A percentile compares a stretch with the other conserved stretches of the same genome.
Evolutionary conservation across 2,888 invertebrate species (phyloP).

Genomic region (Coenonympha arcania): DNA sequence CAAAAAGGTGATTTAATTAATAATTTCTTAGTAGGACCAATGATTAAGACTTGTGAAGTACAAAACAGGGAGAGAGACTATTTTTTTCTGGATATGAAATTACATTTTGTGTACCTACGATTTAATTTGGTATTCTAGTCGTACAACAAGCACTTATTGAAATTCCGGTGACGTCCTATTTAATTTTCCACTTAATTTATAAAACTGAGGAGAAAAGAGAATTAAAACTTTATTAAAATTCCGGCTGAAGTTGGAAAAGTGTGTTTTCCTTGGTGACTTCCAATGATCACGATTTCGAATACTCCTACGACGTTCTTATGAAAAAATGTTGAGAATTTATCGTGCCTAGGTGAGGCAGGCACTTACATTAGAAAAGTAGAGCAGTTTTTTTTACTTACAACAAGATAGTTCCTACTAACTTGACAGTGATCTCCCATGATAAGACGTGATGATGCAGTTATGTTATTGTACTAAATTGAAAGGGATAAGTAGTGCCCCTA

Average conservation of each 20-base stretch:
- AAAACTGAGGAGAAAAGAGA: conserved; percentile 8
- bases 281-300: background rate
- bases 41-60: too few species aligned
- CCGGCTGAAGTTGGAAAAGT: background rate
- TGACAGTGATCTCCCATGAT: too few species aligned
- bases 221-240: conserved; percentile 9
- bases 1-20: too few species aligned
- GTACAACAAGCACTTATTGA: conserved; percentile 10
- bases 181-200: conserved; percentile 13
- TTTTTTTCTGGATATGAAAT: conserved; percentile 8
- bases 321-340: too few species aligned
- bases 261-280: background rate
- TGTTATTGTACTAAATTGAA: too few species aligned
- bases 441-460: too few species aligned
- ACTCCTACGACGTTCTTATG: background rate
- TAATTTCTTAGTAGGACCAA: too few species aligned
- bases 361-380: too few species aligned
- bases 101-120: conserved; percentile 6
- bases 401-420: too few species aligned
- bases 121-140: conserved; percentile 12
- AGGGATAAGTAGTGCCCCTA: background rate
- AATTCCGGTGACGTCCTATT: conserved; percentile 9
- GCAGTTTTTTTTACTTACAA: too few species aligned
- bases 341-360: background rate
- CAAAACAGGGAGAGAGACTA: too few species aligned